Evolutionary conservation across 2,888 invertebrate species (phyloP), one percentile per base, ranked within the genome.

Genomic region (Chaetogeoica ovagalla): DNA sequence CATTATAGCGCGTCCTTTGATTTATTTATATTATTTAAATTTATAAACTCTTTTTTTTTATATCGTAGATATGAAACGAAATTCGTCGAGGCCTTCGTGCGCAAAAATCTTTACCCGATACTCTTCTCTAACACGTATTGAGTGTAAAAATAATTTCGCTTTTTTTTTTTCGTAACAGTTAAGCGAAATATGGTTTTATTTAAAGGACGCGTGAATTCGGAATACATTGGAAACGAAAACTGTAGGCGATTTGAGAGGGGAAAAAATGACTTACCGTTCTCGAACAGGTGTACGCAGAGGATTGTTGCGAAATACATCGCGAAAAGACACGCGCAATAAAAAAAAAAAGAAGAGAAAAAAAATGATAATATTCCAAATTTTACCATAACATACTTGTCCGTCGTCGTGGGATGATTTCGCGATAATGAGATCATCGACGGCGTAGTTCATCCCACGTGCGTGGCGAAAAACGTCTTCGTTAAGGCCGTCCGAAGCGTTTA

Each of bases 361-460:
- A 30, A 63, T n/a, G 8, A n/a, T n/a, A 30, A 73, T 5, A 65
- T n/a, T 5, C 11, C 48, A 60, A 30, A 60, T 57, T 37, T 37
- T 74, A 65, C 57, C 57, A 55, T 74, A 65, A 74, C 8, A 13
- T 48, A 48, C 1, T 48, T 11, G 48, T 65, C 65, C 19, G 17
- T 4, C 65, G 74, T 75, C 57, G 74, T 65, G 57, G 23, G 74
- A 11, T 13, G 30, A 30, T 30, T 30, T 4, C 30, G 30, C 57
- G 23, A 65, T 75, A 75, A 75, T 75, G 74, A 75, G 74, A 75
- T 75, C 74, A 75, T 75, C 74, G 57, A 68, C 23, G 52, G n/a
- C 30, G 55, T 17, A 65, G 23, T 65, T 75, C 57, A 39, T 52
- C 21, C 23, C 48, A 30, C 76, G 37, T 60, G 69, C 76, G 76